Evolutionary conservation across 2,797 vertebrate species (phyloP).

Genomic region (Anolis apletophallus): DNA sequence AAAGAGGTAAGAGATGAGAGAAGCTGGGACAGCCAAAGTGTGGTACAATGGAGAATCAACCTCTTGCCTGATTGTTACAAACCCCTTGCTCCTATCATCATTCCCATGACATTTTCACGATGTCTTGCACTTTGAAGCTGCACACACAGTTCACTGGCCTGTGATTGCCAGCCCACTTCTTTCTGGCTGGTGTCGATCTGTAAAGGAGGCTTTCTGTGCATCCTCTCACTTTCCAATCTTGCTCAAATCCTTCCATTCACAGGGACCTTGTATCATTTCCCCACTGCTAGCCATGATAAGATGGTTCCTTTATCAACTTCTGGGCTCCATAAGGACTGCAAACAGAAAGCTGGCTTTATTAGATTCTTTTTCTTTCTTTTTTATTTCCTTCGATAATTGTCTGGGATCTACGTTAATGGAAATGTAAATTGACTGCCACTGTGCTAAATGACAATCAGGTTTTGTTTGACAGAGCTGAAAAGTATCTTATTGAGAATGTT

Average conservation of each 20-base stretch:
- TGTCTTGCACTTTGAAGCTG: background rate
- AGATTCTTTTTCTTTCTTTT: conserved; percentile 36
- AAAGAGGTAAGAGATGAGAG: no score
- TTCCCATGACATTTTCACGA: background rate
- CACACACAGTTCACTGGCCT: background rate
- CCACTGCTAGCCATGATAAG: background rate
- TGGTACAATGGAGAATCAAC: no score
- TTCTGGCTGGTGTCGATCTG: background rate
- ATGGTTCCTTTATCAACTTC: conserved; percentile 4
- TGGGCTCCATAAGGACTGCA: conserved; percentile 34
- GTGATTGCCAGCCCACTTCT: background rate
- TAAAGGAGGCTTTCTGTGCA: background rate
- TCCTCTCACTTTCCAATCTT: background rate
- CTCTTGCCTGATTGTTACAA: background rate
- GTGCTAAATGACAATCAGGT: conserved; percentile 85
- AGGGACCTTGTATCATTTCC: background rate
- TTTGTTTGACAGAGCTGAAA: conserved; percentile 74
- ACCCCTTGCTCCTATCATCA: background rate
- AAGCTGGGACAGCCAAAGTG: no score
- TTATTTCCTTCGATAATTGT: conserved; percentile 70
- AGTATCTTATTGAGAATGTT: conserved; percentile 69
- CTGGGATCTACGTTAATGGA: conserved; percentile 82
- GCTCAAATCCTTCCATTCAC: background rate
- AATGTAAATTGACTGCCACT: conserved; percentile 80
- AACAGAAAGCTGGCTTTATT: conserved; percentile 56